Base-by-base conservation (phyloP, 2,113 vertebrate species). In the Corydoras maculifer region DNA sequence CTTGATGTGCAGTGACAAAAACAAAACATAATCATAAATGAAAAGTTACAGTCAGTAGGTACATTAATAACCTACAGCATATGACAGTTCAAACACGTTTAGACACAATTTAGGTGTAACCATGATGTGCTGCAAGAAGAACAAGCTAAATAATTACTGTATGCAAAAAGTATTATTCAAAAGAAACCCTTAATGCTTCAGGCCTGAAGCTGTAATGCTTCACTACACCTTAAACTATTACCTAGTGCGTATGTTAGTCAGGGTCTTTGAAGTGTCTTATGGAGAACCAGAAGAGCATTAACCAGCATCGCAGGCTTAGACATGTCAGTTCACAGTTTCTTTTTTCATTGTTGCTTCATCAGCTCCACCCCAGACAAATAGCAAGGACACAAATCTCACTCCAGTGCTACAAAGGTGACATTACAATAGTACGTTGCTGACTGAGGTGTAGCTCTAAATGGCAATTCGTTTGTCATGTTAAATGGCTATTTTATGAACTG, bases 251-350 rank as follows among this genome's bases (percentile, higher is more conserved):
- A 55, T 59, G 60, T 79, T 51, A 66, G 55, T 67, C 49, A 29
- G 32, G 9, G 69, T 50, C 71, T 78, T 80, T 70, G 74, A 82
- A 79, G 75, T 62, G 66, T 60, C 55, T 60, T 65, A 57, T 72
- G 30, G 60, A 59, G 78, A 83, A 73, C 76, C 78, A 75, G 53
- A 72, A 67, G 61, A 55, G 62, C 71, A 79, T 81, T 79, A 83
- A 77, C 74, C 60, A 59, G 70, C 61, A 67, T 72, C 58, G 60
- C 80, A 83, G 69, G 80, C 66, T 78, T 62, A 43, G 68, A 77
- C 78, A 68, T 76, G 82, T 77, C 73, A 15, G 53, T 78, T 79
- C 59, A 76, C 57, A 13, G 64, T 59, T 67, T 72, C 63, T 79
- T 13, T 68, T 73, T 68, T 62, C 59, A 61, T 76, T 76, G 76